These are phyloP conservation scores for Tenodera sinensis DNA, from an alignment of 2,888 invertebrate genomes.

Conservation along the genomic window DNA sequence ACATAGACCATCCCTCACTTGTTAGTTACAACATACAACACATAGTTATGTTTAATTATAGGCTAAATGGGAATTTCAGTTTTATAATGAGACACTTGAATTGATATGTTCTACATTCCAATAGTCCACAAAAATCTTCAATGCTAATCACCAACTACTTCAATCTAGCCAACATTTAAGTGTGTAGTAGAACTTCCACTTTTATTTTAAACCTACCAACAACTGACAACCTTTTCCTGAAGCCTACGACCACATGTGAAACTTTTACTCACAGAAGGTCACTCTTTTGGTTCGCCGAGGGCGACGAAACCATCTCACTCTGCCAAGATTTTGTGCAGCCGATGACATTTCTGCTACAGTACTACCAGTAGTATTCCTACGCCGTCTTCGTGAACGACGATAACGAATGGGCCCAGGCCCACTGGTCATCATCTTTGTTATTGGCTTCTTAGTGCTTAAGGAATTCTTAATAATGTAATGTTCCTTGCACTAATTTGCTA, in stretches of 20 bases:
- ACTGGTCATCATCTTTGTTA: not conserved
- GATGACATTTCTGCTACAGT: not conserved
- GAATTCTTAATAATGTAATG: not conserved
- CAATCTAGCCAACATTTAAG: not conserved
- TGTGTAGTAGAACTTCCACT: not conserved
- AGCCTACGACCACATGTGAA: not conserved
- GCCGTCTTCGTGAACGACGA: not conserved
- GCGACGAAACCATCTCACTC: not conserved
- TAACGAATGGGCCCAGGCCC: conserved; percentile 2
- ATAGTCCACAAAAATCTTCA: not conserved
- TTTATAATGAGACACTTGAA: not conserved
- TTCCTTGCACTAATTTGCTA: not conserved
- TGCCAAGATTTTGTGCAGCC: not conserved
- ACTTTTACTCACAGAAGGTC: not conserved
- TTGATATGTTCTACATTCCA: not conserved
- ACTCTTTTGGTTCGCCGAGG: not conserved
- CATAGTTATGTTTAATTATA: no score
- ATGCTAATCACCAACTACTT: not conserved
- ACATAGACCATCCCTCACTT: no score
- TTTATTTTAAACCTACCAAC: not conserved
- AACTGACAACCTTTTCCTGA: not conserved
- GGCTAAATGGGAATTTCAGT: no score
- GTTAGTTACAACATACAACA: no score
- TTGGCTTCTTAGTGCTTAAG: not conserved
- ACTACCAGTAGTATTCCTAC: not conserved